Evolutionary conservation across 53 echinoderm and acorn worm species (phyloP).

Genomic region (Antedon mediterranea): DNA sequence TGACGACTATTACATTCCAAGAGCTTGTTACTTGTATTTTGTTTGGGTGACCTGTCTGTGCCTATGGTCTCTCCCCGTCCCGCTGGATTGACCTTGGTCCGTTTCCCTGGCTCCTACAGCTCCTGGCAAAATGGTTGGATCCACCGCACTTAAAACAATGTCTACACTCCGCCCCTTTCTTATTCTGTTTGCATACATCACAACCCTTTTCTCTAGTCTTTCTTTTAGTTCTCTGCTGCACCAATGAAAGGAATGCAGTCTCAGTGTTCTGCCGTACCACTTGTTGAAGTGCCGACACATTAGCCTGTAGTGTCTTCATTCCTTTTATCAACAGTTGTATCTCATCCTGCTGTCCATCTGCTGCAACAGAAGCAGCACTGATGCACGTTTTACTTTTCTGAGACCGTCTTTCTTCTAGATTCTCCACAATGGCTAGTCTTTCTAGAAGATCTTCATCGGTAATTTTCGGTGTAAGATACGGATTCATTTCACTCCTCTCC

Average conservation of each 20-base stretch:
- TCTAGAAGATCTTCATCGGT: conserved; percentile 10
- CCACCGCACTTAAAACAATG: conserved; percentile 4
- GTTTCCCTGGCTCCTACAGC: conserved; percentile 16
- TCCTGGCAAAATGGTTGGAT: neutral
- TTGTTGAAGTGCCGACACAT: conserved; percentile 2
- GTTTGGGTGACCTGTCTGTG: neutral
- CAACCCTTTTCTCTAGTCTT: neutral
- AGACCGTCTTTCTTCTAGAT: conserved; percentile 3
- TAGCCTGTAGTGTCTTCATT: conserved; percentile 1
- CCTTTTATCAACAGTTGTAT: neutral
- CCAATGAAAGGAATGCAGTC: too few species aligned
- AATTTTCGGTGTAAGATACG: neutral
- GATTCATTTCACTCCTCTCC: conserved; percentile 10
- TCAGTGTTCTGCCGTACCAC: too few species aligned
- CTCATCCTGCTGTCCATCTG: neutral
- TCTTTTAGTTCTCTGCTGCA: neutral
- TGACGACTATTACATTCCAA: neutral
- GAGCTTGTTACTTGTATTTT: neutral
- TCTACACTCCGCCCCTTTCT: neutral
- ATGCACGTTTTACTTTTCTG: neutral
- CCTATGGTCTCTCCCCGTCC: conserved; percentile 10
- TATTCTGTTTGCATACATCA: neutral
- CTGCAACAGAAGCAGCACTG: neutral
- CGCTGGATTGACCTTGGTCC: conserved; percentile 7
- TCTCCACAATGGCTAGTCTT: neutral